Conservation (phyloP, 2,113 vertebrate genomes). For the Megatriorchis doriae region DNA sequence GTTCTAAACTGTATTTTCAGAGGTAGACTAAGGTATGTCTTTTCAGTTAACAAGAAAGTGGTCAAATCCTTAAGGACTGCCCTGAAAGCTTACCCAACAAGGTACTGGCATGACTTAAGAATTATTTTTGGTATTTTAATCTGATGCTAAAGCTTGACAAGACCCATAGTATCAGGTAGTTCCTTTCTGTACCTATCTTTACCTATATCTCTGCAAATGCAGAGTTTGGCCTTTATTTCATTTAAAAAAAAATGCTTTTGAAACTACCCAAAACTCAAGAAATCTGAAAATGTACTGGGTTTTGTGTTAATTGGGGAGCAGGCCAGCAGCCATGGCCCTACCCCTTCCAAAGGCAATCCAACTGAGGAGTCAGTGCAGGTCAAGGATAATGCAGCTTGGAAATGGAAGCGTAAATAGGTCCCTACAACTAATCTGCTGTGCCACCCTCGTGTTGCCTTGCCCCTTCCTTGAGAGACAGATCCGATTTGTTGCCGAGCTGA, state of each 20-base stretch:
- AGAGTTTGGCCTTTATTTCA: background rate
- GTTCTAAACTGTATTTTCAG: background rate
- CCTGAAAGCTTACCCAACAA: background rate
- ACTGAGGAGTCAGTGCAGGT: background rate
- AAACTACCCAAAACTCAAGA: accelerated
- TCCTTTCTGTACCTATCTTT: background rate
- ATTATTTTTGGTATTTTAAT: background rate
- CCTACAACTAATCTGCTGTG: constrained; percentile 20
- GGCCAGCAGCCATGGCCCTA: background rate
- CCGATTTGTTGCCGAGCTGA: background rate
- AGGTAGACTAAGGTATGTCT: background rate
- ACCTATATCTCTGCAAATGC: background rate
- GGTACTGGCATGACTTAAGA: background rate
- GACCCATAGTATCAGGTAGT: background rate
- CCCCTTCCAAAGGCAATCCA: background rate
- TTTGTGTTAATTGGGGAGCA: background rate
- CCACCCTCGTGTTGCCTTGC: background rate
- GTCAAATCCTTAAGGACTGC: background rate
- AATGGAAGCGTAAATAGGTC: background rate
- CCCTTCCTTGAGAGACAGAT: background rate
- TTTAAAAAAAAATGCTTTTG: background rate
- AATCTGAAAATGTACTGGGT: accelerated
- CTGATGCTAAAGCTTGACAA: background rate
- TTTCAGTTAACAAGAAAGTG: background rate
- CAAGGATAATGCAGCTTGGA: background rate